Base-by-base conservation (phyloP, 2,888 invertebrate genomes). In the Phania funesta region DNA sequence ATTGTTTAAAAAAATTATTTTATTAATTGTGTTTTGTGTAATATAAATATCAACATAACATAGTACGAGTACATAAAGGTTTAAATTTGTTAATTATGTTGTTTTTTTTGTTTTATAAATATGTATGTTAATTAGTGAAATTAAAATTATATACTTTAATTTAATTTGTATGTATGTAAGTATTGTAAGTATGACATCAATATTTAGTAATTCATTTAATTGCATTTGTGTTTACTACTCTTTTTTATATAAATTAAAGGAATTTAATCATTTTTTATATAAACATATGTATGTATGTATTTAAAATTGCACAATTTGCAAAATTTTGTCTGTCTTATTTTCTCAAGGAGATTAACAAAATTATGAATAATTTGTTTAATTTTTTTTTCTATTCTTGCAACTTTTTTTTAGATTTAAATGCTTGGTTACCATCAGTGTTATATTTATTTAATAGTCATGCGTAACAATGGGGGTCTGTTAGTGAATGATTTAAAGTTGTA, bases 171-270 rank as follows among this genome's bases (percentile, higher is more conserved):
- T 67, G 20, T 64, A 50, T 46, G 44, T 60, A 50, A 20, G 38
- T 65, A 60, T 54, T 76, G 58, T 76, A 67, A 71, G 67, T 67
- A 70, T 81, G 81, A 81, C 81, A 81, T 81, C 76, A 73, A 77
- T 77, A 67, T 58, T 56, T 48, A 67, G 8, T 54, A 74, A 54
- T 65, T 68, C 48, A 44, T 56, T 41, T 62, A 65, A 56, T 35
- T 75, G 38, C 3, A 24, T 58, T 35, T 24, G 20, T 73, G 41
- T 29, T 44, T 74, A 22, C 16, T 41, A 20, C 1, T 32, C 24
- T 8, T 38, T 58, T 22, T 44, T 44, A 16, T 18, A 44, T 18
- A n/a, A 4, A 5, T 13, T 13, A n/a, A 38, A 2, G 0, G 1
- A n/a, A 13, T 38, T n/a, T 13, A 11, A 35, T 35, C 13, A 35